Evolutionary conservation across 1,140 invertebrate species (phyloP).

Genomic region (Helicoverpa armigera): DNA sequence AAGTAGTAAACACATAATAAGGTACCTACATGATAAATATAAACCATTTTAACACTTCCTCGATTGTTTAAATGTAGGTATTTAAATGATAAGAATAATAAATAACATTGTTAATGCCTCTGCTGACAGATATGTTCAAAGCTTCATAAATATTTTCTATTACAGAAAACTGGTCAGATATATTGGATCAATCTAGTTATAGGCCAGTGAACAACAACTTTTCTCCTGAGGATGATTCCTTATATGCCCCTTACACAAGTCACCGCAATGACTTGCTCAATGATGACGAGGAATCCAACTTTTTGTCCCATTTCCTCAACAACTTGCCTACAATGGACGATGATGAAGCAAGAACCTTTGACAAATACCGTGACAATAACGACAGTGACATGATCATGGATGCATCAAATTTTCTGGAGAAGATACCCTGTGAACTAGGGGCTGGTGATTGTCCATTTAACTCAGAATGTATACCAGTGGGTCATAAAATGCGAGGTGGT

Average conservation of each 20-base stretch:
- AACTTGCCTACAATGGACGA: conserved; percentile 77
- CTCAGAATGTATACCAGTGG: conserved; percentile 89
- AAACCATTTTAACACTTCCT: neutral
- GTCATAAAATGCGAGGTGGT: conserved; percentile 87
- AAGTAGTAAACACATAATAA: no score
- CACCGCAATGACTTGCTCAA: conserved; percentile 70
- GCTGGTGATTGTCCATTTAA: conserved; percentile 88
- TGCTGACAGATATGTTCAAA: no score
- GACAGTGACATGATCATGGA: conserved; percentile 84
- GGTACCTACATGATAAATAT: neutral
- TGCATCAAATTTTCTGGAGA: conserved; percentile 79
- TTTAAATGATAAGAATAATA: neutral
- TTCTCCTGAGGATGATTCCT: conserved; percentile 79
- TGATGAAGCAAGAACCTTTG: conserved; percentile 72
- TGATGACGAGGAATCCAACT: conserved; percentile 76
- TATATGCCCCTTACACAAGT: conserved; percentile 78
- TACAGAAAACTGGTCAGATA: conserved; percentile 85
- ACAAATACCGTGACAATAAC: conserved; percentile 81
- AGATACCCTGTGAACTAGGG: conserved; percentile 84
- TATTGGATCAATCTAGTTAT: conserved; percentile 83
- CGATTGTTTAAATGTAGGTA: conserved; percentile 3
- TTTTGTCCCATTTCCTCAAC: conserved; percentile 76
- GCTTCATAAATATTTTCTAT: conserved; percentile 38
- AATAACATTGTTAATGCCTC: neutral
- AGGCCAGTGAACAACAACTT: conserved; percentile 77